Evolutionary conservation across 2,113 vertebrate genomes (phyloP), one percentile per base, ranked within the genome.

Genomic region (Ramphastos sulfuratus): DNA sequence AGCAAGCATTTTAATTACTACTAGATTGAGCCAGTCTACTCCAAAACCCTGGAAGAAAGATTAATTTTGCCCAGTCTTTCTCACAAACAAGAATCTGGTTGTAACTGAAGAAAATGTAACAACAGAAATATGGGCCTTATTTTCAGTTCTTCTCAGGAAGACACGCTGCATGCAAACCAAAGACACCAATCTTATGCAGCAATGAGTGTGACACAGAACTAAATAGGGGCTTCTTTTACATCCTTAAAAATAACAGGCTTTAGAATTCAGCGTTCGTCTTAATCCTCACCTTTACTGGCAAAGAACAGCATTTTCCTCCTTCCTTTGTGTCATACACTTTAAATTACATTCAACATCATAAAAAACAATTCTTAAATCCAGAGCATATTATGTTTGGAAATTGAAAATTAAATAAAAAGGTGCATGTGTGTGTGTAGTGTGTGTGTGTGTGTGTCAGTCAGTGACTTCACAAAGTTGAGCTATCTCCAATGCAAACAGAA

Each of bases 401-500:
- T 16, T 88, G 48, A 82, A 88, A 10, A 16, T n/a, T 76, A 64
- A 91, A 85, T 65, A 92, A 90, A 95, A 95, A 61, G 64, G 59
- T 15, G 52, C 12, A 48, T 92, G 42, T 54, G 1, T 63, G 17
- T 59, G 16, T 54, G 44, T 2, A 0, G 8, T 63, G 86, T 87
- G n/a, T 92, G 42, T 54, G 1, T 63, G 0, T 21, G n/a, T 67
- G 10, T 65, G 86, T 87, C 69, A 61, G 37, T 30, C 39, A 3
- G 4, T 0, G 0, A 60, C 48, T 92, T 80, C 65, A 70, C 21
- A 61, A 92, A 88, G 55, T 1, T 91, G 92, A 94, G n/a, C 7
- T 79, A 58, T 81, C 94, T 95, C 89, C 85, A 95, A 25, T 4
- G 60, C 75, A 96, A 95, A 93, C 71, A 95, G 65, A 73, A 93